These are phyloP conservation scores for Passer domesticus DNA, from an alignment of 2,113 vertebrate genomes.

Conservation along the genomic window DNA sequence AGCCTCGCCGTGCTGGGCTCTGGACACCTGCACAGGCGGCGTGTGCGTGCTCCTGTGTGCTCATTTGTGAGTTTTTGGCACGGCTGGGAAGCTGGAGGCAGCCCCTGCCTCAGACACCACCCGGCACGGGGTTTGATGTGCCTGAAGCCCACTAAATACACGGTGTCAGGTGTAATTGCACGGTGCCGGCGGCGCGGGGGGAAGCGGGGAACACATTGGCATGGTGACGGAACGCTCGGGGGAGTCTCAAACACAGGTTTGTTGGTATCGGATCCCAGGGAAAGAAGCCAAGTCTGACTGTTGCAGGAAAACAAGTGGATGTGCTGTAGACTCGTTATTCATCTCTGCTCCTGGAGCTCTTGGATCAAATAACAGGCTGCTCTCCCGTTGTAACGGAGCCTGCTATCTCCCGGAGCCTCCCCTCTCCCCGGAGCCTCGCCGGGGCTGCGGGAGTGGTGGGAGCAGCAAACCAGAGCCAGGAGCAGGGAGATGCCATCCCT, in stretches of 20 bases:
- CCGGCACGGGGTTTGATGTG: slow-evolving; percentile 16
- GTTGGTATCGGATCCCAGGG: slow-evolving; percentile 63
- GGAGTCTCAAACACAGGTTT: slow-evolving; percentile 64
- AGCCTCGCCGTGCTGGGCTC: accelerated
- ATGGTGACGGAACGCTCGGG: slow-evolving; percentile 71
- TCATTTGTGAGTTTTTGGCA: neutral
- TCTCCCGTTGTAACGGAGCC: slow-evolving; percentile 6
- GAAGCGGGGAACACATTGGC: slow-evolving; percentile 63
- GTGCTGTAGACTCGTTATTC: slow-evolving; percentile 9
- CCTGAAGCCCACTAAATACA: slow-evolving; percentile 70
- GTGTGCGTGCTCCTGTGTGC: accelerated
- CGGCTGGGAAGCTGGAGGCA: neutral
- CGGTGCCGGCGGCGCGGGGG: slow-evolving; percentile 58
- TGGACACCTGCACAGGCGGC: neutral
- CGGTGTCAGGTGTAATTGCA: slow-evolving; percentile 76
- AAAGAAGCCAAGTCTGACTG: slow-evolving; percentile 70
- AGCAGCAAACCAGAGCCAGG: neutral
- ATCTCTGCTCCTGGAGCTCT: slow-evolving; percentile 41
- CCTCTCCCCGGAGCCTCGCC: neutral
- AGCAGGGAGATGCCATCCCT: neutral
- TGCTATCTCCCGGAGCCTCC: slow-evolving; percentile 3
- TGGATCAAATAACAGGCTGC: slow-evolving; percentile 23
- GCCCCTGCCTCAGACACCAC: neutral
- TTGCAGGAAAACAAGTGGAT: slow-evolving; percentile 59
- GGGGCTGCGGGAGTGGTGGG: neutral